Conservation (phyloP, 2,888 invertebrate genomes). For the Drosophila birchii region DNA sequence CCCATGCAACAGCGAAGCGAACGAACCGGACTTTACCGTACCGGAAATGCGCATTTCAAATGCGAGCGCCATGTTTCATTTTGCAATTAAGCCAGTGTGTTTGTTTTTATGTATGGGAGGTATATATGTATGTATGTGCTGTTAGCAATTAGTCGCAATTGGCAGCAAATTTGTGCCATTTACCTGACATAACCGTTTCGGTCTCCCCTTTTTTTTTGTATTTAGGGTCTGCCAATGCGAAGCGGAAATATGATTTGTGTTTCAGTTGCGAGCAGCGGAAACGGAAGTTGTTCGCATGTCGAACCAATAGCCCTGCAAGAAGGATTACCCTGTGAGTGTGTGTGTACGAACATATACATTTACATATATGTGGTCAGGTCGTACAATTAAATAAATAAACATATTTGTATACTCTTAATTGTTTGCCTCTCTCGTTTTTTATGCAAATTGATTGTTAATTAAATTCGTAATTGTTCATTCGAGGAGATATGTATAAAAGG, state of each 20-base stretch:
- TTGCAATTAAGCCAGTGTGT: conserved; percentile 48
- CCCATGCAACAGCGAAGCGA: conserved; percentile 12
- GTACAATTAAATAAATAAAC: conserved; percentile 35
- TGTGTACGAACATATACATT: not conserved
- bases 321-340: conserved; percentile 13
- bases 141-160: conserved; percentile 40
- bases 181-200: conserved; percentile 30
- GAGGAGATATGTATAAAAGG: not conserved
- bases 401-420: conserved; percentile 27
- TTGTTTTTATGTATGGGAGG: not conserved
- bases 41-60: conserved; percentile 58
- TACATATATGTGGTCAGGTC: not conserved
- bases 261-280: conserved; percentile 52
- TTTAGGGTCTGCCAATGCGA: conserved; percentile 45
- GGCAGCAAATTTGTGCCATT: conserved; percentile 49
- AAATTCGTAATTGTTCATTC: conserved; percentile 36
- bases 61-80: conserved; percentile 57
- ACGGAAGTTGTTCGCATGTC: conserved; percentile 60
- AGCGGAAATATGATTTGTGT: conserved; percentile 68
- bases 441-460: conserved; percentile 60
- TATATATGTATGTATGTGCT: not conserved
- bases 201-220: conserved; percentile 4
- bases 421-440: conserved; percentile 35
- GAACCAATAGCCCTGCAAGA: conserved; percentile 22
- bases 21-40: conserved; percentile 18